Percentiles rank a stretch among this genome's conserved stretches.
phyloP scores from a whole-genome alignment of 2,797 vertebrate species.

The Hydrocynus forskahlii region DNA sequence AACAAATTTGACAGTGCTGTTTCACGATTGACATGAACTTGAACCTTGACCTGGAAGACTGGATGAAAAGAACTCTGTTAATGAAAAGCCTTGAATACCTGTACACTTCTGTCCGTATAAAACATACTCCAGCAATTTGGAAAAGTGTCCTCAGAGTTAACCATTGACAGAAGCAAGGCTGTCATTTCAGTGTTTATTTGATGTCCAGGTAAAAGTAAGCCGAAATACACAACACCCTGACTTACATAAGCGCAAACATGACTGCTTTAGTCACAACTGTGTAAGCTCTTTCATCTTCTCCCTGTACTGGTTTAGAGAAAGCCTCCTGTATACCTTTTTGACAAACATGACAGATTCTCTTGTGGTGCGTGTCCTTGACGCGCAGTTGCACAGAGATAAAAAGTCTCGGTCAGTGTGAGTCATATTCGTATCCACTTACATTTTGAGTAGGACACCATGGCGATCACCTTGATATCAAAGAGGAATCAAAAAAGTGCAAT shows the following conservation, averaged over 20 bases:
- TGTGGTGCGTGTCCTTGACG: slow-evolving; percentile 25
- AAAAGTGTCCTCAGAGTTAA: slow-evolving; percentile 18
- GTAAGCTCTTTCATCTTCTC: slow-evolving; percentile 6
- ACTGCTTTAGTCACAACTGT: not conserved
- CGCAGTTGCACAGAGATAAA: slow-evolving; percentile 5
- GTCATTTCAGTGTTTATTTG: slow-evolving; percentile 28
- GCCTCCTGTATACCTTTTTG: slow-evolving; percentile 38
- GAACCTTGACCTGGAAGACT: slow-evolving; percentile 14
- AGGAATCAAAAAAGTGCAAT: slow-evolving; percentile 32
- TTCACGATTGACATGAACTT: not conserved
- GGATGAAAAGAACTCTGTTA: not conserved
- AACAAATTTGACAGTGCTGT: not conserved
- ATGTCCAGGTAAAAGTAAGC: slow-evolving; percentile 30
- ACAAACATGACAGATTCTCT: slow-evolving; percentile 41
- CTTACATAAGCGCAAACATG: slow-evolving; percentile 18
- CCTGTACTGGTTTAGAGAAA: slow-evolving; percentile 24
- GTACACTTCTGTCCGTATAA: slow-evolving; percentile 15
- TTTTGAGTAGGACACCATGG: slow-evolving; percentile 18
- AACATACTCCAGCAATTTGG: slow-evolving; percentile 21
- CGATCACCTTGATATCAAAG: slow-evolving; percentile 31
- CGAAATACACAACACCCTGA: slow-evolving; percentile 24
- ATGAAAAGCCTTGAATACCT: slow-evolving; percentile 23
- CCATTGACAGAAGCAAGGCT: slow-evolving; percentile 14
- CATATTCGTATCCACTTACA: slow-evolving; percentile 26
- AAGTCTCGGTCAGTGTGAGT: slow-evolving; percentile 18